Evolutionary conservation across 2,797 vertebrate species (phyloP).

Genomic region (Hirundo rustica): DNA sequence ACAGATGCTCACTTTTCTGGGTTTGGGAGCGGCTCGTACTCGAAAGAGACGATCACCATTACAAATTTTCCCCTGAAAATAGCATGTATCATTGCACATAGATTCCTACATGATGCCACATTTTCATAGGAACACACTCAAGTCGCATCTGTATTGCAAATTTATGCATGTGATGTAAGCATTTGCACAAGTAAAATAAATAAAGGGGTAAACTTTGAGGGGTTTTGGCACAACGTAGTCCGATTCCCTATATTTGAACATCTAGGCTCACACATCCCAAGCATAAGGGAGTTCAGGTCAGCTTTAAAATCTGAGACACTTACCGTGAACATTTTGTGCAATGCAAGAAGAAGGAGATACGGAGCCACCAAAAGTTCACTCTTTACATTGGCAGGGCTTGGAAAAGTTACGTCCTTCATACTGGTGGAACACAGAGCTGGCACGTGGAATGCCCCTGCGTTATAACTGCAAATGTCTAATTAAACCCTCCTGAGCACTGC

Average conservation of each 20-base stretch:
- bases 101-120: slow-evolving; percentile 4
- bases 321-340: not conserved
- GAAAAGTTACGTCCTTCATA: not conserved
- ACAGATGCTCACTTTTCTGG: not conserved
- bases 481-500: not conserved
- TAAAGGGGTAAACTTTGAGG: not conserved
- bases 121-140: slow-evolving; percentile 22
- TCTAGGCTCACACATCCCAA: not conserved
- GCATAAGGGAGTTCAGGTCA: not conserved
- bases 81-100: slow-evolving; percentile 3
- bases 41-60: not conserved
- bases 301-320: slow-evolving; percentile 1
- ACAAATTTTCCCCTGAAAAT: not conserved
- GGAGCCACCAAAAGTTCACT: not conserved
- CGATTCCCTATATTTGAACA: not conserved
- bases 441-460: not conserved
- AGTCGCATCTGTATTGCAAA: slow-evolving; percentile 37
- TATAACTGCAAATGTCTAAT: not conserved
- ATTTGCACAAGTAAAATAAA: slow-evolving; percentile 27
- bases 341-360: not conserved
- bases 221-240: not conserved
- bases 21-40: slow-evolving; percentile 1
- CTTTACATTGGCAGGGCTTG: not conserved
- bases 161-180: slow-evolving; percentile 19
- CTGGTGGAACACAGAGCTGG: not conserved